Conservation (phyloP, 1,140 invertebrate species). For the Leptopilina clavipes region DNA sequence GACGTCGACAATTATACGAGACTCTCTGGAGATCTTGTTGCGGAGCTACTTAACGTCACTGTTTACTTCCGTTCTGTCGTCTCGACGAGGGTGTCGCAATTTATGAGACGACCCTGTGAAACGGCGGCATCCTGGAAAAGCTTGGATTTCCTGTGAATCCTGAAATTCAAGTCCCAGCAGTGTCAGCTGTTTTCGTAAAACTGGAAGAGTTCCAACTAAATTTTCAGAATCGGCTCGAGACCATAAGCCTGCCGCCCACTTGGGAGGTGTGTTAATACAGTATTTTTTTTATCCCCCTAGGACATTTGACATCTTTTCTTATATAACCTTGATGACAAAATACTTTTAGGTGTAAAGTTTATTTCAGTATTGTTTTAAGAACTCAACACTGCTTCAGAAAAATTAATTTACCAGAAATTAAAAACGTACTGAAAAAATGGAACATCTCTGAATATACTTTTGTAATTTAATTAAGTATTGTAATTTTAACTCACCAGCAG, state of each 20-base stretch:
- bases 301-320: background rate
- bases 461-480: background rate
- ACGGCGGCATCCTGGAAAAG: constrained; percentile 47
- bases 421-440: too few species aligned
- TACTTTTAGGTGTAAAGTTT: background rate
- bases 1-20: constrained; percentile 52
- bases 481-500: constrained; percentile 62
- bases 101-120: constrained; percentile 48
- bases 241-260: constrained; percentile 7
- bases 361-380: background rate
- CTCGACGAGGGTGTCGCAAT: constrained; percentile 50
- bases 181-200: constrained; percentile 44
- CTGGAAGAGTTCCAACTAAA: constrained; percentile 48
- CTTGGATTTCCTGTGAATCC: constrained; percentile 41
- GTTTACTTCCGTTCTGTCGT: constrained; percentile 51
- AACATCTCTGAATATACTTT: too few species aligned
- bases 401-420: too few species aligned
- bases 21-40: constrained; percentile 53
- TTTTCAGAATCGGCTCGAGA: constrained; percentile 40
- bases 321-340: background rate
- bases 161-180: constrained; percentile 40
- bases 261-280: background rate
- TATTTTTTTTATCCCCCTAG: background rate
- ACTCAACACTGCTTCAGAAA: too few species aligned
- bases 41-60: constrained; percentile 59